phyloP scores from a whole-genome alignment of 2,888 invertebrate species.

The Pristionchus japonicus region DNA sequence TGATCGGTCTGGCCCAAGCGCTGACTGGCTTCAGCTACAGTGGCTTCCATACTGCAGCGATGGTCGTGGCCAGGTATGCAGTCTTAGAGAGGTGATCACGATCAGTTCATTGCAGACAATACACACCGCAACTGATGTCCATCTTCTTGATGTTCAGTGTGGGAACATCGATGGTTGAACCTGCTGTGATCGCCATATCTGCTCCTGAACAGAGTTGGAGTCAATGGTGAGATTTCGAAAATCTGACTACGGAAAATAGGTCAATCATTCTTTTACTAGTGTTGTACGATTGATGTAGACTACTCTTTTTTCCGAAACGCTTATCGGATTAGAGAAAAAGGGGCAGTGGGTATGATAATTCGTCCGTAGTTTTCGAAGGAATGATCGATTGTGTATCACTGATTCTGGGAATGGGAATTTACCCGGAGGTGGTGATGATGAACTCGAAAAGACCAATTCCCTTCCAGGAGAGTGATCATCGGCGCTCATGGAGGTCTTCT shows the following conservation, averaged over 20 bases:
- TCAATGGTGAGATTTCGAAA: not conserved
- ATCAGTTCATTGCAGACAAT: not conserved
- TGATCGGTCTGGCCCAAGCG: not conserved
- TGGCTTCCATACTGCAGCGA: not conserved
- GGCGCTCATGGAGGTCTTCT: not conserved
- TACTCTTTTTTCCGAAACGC: not conserved
- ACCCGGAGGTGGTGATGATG: not conserved
- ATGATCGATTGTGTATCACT: too few species aligned
- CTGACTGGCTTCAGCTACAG: not conserved
- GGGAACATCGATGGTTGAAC: not conserved
- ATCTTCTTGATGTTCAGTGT: not conserved
- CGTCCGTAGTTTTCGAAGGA: too few species aligned
- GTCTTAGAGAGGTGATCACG: not conserved
- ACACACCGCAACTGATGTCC: not conserved
- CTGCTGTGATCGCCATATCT: not conserved
- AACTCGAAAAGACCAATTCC: not conserved
- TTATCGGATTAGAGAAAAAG: not conserved
- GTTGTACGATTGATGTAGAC: too few species aligned
- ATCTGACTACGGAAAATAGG: not conserved
- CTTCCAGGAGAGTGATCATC: not conserved
- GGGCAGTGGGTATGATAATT: too few species aligned
- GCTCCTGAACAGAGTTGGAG: not conserved
- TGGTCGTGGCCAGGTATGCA: not conserved
- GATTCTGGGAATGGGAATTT: too few species aligned
- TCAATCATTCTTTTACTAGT: too few species aligned